Percentiles rank a stretch among this genome's conserved stretches.
Evolutionary conservation across 2,888 invertebrate genomes (phyloP).

Genomic region (Nemoura dubitans): DNA sequence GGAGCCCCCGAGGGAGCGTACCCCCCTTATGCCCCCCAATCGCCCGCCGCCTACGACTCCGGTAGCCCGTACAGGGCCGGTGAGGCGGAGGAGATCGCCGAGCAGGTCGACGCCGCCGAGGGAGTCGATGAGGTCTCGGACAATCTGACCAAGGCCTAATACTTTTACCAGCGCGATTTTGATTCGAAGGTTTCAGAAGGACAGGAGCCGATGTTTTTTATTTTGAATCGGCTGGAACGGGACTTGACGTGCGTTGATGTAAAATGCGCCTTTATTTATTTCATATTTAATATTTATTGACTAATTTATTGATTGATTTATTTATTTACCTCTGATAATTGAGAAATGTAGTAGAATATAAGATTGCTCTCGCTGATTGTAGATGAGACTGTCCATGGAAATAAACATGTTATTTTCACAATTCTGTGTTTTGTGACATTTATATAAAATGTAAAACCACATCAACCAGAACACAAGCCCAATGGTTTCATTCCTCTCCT

Average conservation of each 20-base stretch:
- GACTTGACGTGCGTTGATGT: background rate
- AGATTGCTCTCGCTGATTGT: background rate
- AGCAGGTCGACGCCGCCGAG: slow-evolving; percentile 29
- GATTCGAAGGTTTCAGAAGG: background rate
- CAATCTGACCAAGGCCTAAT: slow-evolving; percentile 16
- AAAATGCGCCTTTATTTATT: background rate
- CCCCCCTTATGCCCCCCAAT: background rate
- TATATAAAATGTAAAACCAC: too few species aligned
- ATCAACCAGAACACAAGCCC: too few species aligned
- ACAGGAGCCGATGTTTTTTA: background rate
- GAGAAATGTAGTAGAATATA: background rate
- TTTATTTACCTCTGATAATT: background rate
- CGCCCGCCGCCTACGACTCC: background rate
- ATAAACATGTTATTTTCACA: background rate
- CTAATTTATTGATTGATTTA: slow-evolving; percentile 9
- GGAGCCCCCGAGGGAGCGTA: background rate
- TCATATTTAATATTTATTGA: slow-evolving; percentile 12
- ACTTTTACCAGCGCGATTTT: background rate
- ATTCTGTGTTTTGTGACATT: too few species aligned
- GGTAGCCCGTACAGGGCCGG: background rate
- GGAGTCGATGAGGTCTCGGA: slow-evolving; percentile 9
- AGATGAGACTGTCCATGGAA: background rate
- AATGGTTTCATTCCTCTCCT: too few species aligned
- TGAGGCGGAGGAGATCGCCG: slow-evolving; percentile 14
- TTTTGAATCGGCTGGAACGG: background rate